Conservation (phyloP, 35 echinoderm and acorn worm species). For the Ophioderma brevispina region DNA sequence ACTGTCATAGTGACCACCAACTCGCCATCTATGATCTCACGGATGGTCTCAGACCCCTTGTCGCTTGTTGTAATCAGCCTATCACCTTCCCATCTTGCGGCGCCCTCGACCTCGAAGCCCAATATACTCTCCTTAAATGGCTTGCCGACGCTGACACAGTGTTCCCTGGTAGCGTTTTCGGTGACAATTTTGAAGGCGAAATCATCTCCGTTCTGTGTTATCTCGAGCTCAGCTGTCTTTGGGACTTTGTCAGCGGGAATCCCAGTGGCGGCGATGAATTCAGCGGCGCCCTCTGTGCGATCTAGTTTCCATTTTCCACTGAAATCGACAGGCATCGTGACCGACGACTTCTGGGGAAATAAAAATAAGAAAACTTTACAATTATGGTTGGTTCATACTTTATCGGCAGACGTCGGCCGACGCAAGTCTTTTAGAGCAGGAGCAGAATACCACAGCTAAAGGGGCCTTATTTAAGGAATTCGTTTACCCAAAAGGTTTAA, state of each 20-base stretch:
- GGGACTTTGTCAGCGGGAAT: neutral
- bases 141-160: neutral
- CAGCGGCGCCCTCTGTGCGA: neutral
- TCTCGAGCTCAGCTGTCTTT: neutral
- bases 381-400: too few species aligned
- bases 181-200: neutral
- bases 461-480: too few species aligned
- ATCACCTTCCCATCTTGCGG: conserved; percentile 51
- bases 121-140: conserved; percentile 2
- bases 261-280: neutral
- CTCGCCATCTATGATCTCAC: conserved; percentile 29
- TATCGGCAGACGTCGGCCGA: too few species aligned
- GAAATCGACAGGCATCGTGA: conserved; percentile 21
- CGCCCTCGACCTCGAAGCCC: conserved; percentile 23
- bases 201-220: neutral
- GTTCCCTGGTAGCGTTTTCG: neutral
- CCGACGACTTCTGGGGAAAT: too few species aligned
- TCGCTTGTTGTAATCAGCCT: conserved; percentile 36
- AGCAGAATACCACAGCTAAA: too few species aligned
- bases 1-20: conserved; percentile 40
- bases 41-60: conserved; percentile 25
- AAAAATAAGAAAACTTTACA: too few species aligned
- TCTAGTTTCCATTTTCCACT: conserved; percentile 20
- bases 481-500: too few species aligned
- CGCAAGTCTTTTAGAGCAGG: too few species aligned